These are phyloP conservation scores for Scolopax rusticola DNA, from an alignment of 2,797 vertebrate species.

Conservation along the genomic window DNA sequence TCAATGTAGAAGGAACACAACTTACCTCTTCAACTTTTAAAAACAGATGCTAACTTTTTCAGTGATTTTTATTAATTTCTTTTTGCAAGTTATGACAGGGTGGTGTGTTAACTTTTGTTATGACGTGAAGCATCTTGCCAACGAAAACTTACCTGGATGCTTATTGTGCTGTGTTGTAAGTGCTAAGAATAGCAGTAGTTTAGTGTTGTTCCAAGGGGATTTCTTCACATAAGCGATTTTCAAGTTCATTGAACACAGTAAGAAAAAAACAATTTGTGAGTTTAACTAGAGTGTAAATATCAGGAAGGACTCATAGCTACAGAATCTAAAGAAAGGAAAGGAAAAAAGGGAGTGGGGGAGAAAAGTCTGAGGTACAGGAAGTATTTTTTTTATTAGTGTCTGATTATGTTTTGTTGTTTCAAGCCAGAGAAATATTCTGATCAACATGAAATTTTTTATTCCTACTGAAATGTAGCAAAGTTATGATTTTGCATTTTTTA, in stretches of 20 bases:
- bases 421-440: neutral
- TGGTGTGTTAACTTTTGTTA: neutral
- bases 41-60: neutral
- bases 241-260: neutral
- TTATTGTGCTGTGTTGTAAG: accelerated
- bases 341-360: accelerated
- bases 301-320: neutral
- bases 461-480: neutral
- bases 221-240: neutral
- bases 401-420: neutral
- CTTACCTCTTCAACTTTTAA: neutral
- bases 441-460: neutral
- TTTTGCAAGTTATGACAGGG: neutral
- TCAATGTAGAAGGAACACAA: neutral
- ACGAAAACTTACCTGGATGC: neutral
- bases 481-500: neutral
- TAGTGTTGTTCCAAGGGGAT: neutral
- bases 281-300: neutral
- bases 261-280: neutral
- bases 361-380: neutral
- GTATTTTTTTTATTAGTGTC: neutral
- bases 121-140: neutral
- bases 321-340: neutral
- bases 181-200: neutral
- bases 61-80: neutral